Evolutionary conservation across 1,140 invertebrate genomes (phyloP).

Genomic region (Maniola jurtina): DNA sequence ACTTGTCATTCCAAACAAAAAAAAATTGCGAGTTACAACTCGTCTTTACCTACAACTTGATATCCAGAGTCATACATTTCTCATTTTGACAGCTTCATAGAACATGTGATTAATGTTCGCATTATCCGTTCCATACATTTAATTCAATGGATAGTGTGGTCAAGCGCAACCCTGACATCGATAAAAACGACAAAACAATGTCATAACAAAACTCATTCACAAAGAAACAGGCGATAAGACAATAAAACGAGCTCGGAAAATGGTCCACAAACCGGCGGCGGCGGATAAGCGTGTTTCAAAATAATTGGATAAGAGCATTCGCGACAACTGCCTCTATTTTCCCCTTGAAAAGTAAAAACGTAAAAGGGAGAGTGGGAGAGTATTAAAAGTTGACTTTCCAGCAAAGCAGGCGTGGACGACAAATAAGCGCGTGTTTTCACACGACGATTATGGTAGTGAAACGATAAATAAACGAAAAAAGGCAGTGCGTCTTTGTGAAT

Average conservation of each 20-base stretch:
- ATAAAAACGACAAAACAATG: not conserved
- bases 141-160: too few species aligned
- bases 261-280: not conserved
- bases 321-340: conserved; percentile 20
- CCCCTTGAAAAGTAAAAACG: conserved; percentile 19
- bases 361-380: conserved; percentile 20
- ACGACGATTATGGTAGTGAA: not conserved
- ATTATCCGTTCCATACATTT: too few species aligned
- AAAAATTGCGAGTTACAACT: too few species aligned
- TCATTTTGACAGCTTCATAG: too few species aligned
- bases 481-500: too few species aligned
- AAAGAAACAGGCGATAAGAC: not conserved
- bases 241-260: conserved; percentile 14
- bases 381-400: conserved; percentile 21
- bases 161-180: too few species aligned
- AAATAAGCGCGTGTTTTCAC: conserved; percentile 10
- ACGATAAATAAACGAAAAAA: too few species aligned
- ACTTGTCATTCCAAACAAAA: too few species aligned
- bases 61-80: too few species aligned
- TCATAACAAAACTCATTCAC: not conserved
- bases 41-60: too few species aligned
- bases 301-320: conserved; percentile 25
- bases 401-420: conserved; percentile 11
- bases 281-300: conserved; percentile 18
- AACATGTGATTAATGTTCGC: too few species aligned